Evolutionary conservation across 2,888 invertebrate genomes (phyloP).

Genomic region (Andricus quercusramuli): DNA sequence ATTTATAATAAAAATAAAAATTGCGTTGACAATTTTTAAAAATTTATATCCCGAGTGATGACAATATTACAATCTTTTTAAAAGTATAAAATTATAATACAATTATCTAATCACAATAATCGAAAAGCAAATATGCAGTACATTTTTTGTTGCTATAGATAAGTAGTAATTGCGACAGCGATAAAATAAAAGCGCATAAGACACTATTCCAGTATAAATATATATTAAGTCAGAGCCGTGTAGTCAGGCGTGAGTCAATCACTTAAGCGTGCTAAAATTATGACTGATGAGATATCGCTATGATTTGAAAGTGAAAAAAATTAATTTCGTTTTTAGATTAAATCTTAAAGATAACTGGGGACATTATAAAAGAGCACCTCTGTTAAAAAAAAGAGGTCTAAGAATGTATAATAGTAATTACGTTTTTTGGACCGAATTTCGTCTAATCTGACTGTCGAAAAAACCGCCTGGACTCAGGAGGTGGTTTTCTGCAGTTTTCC

Average conservation of each 20-base stretch:
- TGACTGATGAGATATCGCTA: neutral
- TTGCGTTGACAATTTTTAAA: neutral
- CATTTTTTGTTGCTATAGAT: neutral
- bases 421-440: no score
- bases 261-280: neutral
- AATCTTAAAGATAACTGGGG: no score
- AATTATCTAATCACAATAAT: neutral
- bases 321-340: neutral
- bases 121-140: no score
- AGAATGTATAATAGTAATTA: no score
- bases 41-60: neutral
- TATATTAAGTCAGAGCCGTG: neutral
- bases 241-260: constrained; percentile 4
- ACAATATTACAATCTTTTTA: no score
- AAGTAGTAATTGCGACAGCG: neutral
- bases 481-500: no score
- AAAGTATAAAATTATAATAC: neutral
- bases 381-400: no score
- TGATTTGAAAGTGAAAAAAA: neutral
- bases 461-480: no score
- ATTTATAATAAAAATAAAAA: neutral
- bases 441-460: no score
- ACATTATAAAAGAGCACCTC: no score
- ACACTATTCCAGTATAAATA: neutral
- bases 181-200: neutral